Base-by-base conservation (phyloP, 2,888 invertebrate genomes). In the Drosophila quinaria region DNA sequence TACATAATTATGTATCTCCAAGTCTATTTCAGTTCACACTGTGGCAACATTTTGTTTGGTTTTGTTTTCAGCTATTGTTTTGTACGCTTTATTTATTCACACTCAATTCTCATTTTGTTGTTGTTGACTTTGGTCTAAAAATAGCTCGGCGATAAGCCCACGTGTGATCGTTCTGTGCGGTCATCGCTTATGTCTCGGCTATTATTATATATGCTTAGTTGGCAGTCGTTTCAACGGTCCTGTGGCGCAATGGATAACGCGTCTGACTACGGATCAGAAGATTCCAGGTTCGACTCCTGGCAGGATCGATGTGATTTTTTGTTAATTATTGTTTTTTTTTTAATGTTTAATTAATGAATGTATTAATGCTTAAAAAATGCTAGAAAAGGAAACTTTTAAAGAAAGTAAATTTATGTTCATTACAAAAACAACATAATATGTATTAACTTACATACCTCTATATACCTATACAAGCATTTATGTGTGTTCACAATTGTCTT, bases 181-280 rank as follows among this genome's bases (percentile, higher is more conserved):
- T 52, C 15, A 13, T 4, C 13, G 17, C 37, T 25, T 62, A 31
- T 35, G 39, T 9, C 15, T 35, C 29, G 55, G 15, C 33, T 42
- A 33, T 41, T n/a, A 29, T 6, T 54, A 49, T 22, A 5, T 37
- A 66, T 46, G 41, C 17, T 9, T 22, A 8, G 61, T 8, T 9
- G 0, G 0, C 0, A 0, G 0, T 0, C 0, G 4, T 0, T 4
- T 3, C 52, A 61, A 1, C 74, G 91, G 91, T 91, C 91, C 90
- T 91, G 91, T 91, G 91, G 91, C 91, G 91, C 91, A 91, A 91
- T 91, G 91, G 91, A 91, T 92, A 91, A 91, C 91, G 91, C 91
- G 91, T 91, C 92, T 91, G 92, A 92, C 91, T 91, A 92, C 92
- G 91, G 92, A 92, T 92, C 92, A 91, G 92, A 92, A 91, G 92